Conservation (phyloP, 2,113 vertebrate species). For the Ivindomyrus marchei region DNA sequence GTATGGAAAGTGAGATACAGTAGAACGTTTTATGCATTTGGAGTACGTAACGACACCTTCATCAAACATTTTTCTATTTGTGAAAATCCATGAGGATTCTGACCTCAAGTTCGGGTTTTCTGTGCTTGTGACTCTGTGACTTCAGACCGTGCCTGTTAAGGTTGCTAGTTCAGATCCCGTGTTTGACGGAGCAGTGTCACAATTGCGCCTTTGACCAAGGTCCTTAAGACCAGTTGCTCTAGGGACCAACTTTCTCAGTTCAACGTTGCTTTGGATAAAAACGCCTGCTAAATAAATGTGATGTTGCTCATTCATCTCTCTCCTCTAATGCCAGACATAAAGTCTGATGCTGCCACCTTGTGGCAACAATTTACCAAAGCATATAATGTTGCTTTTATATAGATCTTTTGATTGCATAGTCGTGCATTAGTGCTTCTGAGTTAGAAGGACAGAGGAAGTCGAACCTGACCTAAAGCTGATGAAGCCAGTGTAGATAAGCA, state of each 20-base stretch:
- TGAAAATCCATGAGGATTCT: background rate
- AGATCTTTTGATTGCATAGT: background rate
- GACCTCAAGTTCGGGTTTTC: background rate
- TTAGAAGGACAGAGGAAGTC: background rate
- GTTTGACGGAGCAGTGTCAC: background rate
- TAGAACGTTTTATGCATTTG: background rate
- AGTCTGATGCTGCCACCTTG: conserved; percentile 21
- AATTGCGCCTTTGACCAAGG: no score
- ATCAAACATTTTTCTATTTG: background rate
- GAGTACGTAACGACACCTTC: background rate
- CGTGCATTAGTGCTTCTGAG: background rate
- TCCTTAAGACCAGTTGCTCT: background rate
- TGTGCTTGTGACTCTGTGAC: background rate
- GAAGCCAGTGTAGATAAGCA: conserved; percentile 73
- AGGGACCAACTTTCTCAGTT: background rate
- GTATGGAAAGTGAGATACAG: background rate
- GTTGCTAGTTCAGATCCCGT: background rate
- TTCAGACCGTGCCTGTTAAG: background rate
- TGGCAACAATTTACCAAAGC: background rate
- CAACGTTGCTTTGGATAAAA: background rate
- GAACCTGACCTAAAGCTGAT: conserved; percentile 78
- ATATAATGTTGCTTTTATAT: background rate
- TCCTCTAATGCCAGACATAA: background rate
- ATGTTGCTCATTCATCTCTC: background rate
- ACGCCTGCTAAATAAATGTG: background rate